Base-by-base conservation (phyloP, 1,140 invertebrate species). In the Pogonomyrmex californicus region DNA sequence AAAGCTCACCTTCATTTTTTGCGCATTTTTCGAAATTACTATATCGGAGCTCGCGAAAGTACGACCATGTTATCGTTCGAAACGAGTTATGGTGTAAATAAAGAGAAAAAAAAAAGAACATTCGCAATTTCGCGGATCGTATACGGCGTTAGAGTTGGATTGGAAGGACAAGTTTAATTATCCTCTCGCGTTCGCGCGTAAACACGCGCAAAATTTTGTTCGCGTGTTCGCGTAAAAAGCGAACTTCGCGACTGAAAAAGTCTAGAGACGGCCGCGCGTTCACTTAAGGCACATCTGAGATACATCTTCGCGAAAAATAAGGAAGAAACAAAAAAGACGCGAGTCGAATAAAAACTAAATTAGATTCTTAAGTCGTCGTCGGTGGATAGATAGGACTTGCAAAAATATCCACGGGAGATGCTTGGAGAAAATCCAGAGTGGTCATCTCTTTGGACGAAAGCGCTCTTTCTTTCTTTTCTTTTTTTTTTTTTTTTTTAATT, bases 111-210 rank as follows among this genome's bases (percentile, higher is more conserved):
- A 12, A 47, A 23, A 14, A 23, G 51, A 36, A 12, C 41, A 33
- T 33, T 7, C 7, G 33, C 30, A 30, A 54, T 60, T 81, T 51
- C 41, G n/a, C 23, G 9, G 4, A 30, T 36, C 12, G 23, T 51
- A 56, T 33, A 38, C 17, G 36, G n/a, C 44, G 49, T 38, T 76
- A 58, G 65, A 60, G 73, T 82, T 47, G 66, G 1, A 60, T 73
- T 60, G 66, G 38, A 56, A 58, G 66, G 38, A 82, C 51, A 58
- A 82, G 66, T 73, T 82, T 73, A 82, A 82, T 82, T 82, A 82
- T 14, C 66, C 68, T n/a, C n/a, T 1, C 49, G 33, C 51, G 30
- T 56, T 73, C 54, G 17, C 47, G 30, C 23, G 23, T 23, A 71
- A 71, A 71, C 49, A 73, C 38, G 23, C 36, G 51, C 17, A 51